These are phyloP conservation scores for Fregata magnificens DNA, from an alignment of 2,113 vertebrate species.

Conservation along the genomic window DNA sequence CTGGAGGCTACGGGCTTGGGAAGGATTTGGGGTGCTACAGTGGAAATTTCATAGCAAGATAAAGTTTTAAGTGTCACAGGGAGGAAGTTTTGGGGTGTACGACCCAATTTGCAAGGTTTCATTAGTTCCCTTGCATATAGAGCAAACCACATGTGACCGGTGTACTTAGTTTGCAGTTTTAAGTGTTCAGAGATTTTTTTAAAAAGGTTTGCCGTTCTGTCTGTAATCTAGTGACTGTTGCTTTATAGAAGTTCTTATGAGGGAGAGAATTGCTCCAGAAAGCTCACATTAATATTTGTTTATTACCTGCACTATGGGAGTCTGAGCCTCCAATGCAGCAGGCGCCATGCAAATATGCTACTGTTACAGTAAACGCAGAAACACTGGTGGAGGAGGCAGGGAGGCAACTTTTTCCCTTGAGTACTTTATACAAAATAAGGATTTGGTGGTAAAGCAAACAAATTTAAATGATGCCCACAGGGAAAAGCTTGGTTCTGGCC, in stretches of 20 bases:
- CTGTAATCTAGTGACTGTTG: background rate
- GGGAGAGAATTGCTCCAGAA: conserved; percentile 1
- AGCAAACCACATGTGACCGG: background rate
- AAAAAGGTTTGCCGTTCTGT: background rate
- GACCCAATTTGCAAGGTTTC: background rate
- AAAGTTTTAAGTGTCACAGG: background rate
- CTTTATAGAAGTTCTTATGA: conserved; percentile 17
- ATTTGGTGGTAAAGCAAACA: conserved; percentile 61
- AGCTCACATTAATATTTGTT: conserved; percentile 13
- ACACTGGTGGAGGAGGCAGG: background rate
- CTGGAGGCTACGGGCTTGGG: background rate
- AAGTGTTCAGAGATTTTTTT: background rate
- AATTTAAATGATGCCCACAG: conserved; percentile 29
- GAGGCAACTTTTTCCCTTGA: background rate
- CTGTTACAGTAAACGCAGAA: conserved; percentile 1
- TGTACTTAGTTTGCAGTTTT: background rate
- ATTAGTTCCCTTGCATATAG: background rate
- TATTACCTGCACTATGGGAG: conserved; percentile 8
- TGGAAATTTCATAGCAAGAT: background rate
- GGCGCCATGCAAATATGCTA: background rate
- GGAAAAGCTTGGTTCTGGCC: conserved; percentile 45
- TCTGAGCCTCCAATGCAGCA: background rate
- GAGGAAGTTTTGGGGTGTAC: background rate
- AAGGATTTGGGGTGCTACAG: background rate
- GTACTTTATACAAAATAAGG: conserved; percentile 4